Evolutionary conservation across 2,113 vertebrate species (phyloP).

Genomic region (Prunella himalayana): DNA sequence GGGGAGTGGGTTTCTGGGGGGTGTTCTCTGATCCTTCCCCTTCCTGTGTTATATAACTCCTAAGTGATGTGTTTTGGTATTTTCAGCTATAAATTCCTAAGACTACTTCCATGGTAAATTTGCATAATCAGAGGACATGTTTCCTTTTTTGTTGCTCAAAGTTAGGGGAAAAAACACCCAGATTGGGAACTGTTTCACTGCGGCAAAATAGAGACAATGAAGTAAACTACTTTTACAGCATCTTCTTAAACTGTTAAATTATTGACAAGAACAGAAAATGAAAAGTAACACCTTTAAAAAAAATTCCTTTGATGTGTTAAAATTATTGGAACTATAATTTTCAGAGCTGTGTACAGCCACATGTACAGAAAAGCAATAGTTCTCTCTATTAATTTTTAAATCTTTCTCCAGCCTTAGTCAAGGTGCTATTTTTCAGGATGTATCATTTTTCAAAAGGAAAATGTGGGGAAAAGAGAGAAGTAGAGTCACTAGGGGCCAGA

Average conservation of each 20-base stretch:
- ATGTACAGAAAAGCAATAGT: not conserved
- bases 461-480: not conserved
- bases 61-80: not conserved
- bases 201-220: not conserved
- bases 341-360: not conserved
- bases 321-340: not conserved
- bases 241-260: constrained; percentile 17
- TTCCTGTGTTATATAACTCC: not conserved
- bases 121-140: not conserved
- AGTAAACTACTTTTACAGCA: not conserved
- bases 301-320: not conserved
- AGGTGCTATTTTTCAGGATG: not conserved
- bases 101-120: not conserved
- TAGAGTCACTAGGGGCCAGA: not conserved
- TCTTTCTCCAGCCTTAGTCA: not conserved
- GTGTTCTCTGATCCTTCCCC: not conserved
- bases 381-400: not conserved
- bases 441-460: not conserved
- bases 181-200: not conserved
- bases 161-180: not conserved
- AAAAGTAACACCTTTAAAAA: not conserved
- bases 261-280: not conserved
- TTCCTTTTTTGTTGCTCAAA: not conserved
- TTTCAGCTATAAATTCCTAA: not conserved
- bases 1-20: accelerated